Evolutionary conservation across 2,888 invertebrate species (phyloP).

Genomic region (Fragum fragum): DNA sequence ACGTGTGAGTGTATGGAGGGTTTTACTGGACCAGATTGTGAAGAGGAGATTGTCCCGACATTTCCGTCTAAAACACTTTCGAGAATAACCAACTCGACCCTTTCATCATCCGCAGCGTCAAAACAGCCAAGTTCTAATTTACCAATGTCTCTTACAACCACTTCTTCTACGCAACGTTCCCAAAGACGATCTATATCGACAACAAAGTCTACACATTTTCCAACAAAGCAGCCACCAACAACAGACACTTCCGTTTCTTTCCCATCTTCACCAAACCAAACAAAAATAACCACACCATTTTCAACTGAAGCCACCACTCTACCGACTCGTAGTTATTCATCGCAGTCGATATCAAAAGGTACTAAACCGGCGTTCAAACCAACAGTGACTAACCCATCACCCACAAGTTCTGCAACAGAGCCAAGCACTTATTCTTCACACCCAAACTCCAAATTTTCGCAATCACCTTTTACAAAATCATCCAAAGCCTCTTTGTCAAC

Average conservation of each 20-base stretch:
- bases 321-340: neutral
- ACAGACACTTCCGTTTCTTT: neutral
- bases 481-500: no score
- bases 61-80: neutral
- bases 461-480: no score
- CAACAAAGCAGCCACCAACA: neutral
- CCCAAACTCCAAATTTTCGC: neutral
- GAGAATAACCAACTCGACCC: neutral
- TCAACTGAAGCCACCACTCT: neutral
- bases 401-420: neutral
- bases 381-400: neutral
- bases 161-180: neutral
- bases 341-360: neutral
- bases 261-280: neutral
- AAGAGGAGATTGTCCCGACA: neutral
- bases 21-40: constrained; percentile 5
- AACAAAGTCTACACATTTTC: neutral
- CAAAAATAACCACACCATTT: neutral
- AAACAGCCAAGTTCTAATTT: neutral
- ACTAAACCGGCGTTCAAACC: neutral
- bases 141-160: neutral
- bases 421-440: neutral
- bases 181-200: neutral
- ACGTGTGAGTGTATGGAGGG: constrained; percentile 39
- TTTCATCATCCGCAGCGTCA: neutral